Conservation (phyloP, 2,113 vertebrate species). For the Neotoma lepida region DNA sequence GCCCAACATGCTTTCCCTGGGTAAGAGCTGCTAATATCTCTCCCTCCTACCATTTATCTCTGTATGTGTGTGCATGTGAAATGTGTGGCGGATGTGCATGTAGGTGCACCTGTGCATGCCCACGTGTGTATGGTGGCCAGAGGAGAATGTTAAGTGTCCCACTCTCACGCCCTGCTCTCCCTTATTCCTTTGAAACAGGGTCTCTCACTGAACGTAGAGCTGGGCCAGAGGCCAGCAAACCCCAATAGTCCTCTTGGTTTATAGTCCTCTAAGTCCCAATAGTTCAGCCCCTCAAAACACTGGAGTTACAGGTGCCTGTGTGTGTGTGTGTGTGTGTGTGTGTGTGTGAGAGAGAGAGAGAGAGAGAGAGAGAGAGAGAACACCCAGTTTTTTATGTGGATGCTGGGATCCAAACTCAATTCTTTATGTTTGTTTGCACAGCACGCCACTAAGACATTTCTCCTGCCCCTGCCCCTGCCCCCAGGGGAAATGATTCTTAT, state of each 20-base stretch:
- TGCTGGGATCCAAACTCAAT: neutral
- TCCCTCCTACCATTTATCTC: neutral
- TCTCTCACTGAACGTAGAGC: neutral
- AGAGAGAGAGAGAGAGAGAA: no score
- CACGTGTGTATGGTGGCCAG: no score
- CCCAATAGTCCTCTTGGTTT: neutral
- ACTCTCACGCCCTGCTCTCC: no score
- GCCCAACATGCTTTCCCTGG: neutral
- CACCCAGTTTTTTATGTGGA: neutral
- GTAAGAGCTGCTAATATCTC: neutral
- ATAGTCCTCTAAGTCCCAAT: no score
- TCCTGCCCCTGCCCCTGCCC: neutral
- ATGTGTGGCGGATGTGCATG: neutral
- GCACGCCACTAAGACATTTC: neutral
- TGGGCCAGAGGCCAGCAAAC: neutral
- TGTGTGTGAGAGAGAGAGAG: no score
- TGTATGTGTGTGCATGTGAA: neutral
- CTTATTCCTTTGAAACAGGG: neutral
- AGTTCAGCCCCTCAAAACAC: neutral
- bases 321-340: neutral
- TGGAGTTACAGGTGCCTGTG: neutral
- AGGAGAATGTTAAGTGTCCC: neutral
- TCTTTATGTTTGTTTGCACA: neutral
- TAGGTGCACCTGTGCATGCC: neutral
- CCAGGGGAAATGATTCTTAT: constrained; percentile 67